phyloP scores from a whole-genome alignment of 2,888 invertebrate genomes.

The Xylota segnis region DNA sequence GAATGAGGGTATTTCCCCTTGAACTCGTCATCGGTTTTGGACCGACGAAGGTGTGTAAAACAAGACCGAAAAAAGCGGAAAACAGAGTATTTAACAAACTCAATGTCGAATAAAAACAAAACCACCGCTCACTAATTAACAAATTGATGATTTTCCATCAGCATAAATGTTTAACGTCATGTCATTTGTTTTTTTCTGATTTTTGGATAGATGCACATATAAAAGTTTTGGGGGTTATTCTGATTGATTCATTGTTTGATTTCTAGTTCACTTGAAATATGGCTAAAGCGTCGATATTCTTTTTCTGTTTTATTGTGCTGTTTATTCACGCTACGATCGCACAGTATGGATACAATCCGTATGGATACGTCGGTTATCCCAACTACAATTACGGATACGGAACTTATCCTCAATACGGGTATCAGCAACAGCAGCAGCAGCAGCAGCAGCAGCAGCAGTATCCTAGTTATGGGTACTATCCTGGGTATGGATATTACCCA shows the following conservation, averaged over 20 bases:
- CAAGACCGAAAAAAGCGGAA: conserved; percentile 10
- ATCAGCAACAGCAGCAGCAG: conserved; percentile 28
- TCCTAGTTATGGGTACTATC: conserved; percentile 52
- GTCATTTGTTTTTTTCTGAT: conserved; percentile 10
- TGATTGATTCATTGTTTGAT: conserved; percentile 39
- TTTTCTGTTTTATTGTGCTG: conserved; percentile 21
- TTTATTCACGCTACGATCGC: conserved; percentile 30
- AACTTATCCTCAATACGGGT: conserved; percentile 46
- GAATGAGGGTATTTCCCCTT: conserved; percentile 63
- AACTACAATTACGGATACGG: conserved; percentile 41
- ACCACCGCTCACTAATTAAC: conserved; percentile 41
- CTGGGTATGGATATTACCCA: conserved; percentile 60
- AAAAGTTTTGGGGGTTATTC: conserved; percentile 67
- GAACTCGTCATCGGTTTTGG: conserved; percentile 45
- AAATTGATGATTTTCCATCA: conserved; percentile 58
- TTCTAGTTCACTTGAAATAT: conserved; percentile 32
- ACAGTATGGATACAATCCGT: conserved; percentile 50
- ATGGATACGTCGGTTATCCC: conserved; percentile 30
- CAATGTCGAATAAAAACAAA: conserved; percentile 52
- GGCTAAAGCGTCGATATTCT: conserved; percentile 36
- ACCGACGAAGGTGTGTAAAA: neutral
- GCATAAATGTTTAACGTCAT: conserved; percentile 17
- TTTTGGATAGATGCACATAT: conserved; percentile 49
- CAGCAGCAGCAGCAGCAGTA: conserved; percentile 5
- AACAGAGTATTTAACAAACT: conserved; percentile 19